These are phyloP conservation scores for Danaus plexippus DNA, from an alignment of 1,140 invertebrate genomes.

Conservation along the genomic window DNA sequence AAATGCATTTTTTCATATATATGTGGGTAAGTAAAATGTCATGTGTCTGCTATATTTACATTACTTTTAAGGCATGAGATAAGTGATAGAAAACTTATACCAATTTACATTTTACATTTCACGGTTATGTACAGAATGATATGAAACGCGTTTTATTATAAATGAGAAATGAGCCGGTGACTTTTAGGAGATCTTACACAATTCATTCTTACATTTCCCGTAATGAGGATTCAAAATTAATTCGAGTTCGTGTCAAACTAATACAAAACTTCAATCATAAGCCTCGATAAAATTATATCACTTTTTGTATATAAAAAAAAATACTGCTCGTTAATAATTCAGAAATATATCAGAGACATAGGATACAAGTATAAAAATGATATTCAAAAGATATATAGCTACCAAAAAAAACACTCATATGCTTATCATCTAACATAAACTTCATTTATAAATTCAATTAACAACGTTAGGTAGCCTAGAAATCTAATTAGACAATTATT, in stretches of 20 bases:
- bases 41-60: constrained; percentile 61
- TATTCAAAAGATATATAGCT: constrained; percentile 41
- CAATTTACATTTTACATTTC: constrained; percentile 45
- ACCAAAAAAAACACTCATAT: constrained; percentile 22
- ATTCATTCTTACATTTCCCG: not conserved
- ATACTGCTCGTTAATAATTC: constrained; percentile 44
- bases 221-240: too few species aligned
- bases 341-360: constrained; percentile 37
- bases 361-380: constrained; percentile 45
- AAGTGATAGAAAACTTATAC: constrained; percentile 26
- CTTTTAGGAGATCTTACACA: constrained; percentile 13
- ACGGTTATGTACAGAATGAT: constrained; percentile 39
- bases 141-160: constrained; percentile 24
- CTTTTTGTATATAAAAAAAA: constrained; percentile 32
- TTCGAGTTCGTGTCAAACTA: too few species aligned
- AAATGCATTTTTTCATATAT: constrained; percentile 55
- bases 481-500: constrained; percentile 39
- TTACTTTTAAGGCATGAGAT: constrained; percentile 38
- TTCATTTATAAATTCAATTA: constrained; percentile 59
- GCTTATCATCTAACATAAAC: constrained; percentile 48
- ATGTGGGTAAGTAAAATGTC: constrained; percentile 53
- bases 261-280: constrained; percentile 21
- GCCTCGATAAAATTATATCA: constrained; percentile 54
- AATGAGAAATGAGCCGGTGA: constrained; percentile 13
- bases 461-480: constrained; percentile 50